Evolutionary conservation across 64 coral and sea anemone genomes (phyloP).

Genomic region (Porites australiensis): DNA sequence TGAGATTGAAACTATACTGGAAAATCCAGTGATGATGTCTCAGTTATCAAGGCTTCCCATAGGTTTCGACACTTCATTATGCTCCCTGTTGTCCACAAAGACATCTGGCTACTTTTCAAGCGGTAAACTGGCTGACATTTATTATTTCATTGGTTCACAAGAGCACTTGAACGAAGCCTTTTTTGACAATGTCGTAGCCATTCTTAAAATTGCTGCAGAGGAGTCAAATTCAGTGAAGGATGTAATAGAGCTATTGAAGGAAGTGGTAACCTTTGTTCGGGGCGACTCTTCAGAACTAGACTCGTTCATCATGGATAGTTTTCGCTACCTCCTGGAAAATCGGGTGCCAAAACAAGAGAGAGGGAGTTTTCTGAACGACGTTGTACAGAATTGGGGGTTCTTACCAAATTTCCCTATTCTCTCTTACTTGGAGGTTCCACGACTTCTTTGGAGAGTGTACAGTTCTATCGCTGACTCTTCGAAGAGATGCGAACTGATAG

Average conservation of each 20-base stretch:
- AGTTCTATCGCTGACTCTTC: too few species aligned
- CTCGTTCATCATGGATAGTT: background rate
- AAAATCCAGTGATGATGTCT: background rate
- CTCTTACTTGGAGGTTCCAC: background rate
- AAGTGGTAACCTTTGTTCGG: background rate
- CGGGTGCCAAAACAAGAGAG: background rate
- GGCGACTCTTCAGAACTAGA: background rate
- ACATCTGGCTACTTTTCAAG: background rate
- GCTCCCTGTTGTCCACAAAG: background rate
- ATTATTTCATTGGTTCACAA: background rate
- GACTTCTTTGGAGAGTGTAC: slow-evolving; percentile 26
- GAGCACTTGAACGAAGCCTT: background rate
- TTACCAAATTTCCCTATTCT: background rate
- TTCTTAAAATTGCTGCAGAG: background rate
- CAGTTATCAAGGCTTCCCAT: background rate
- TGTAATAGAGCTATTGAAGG: background rate
- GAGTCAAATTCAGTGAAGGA: background rate
- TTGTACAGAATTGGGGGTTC: background rate
- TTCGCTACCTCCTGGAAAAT: background rate
- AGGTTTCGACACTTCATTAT: background rate
- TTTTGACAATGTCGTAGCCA: background rate
- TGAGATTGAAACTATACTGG: background rate
- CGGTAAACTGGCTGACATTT: background rate
- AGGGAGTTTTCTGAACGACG: background rate
- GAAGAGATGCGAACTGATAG: background rate